Conservation (phyloP, 2,113 vertebrate species). For the Caloenas nicobarica region DNA sequence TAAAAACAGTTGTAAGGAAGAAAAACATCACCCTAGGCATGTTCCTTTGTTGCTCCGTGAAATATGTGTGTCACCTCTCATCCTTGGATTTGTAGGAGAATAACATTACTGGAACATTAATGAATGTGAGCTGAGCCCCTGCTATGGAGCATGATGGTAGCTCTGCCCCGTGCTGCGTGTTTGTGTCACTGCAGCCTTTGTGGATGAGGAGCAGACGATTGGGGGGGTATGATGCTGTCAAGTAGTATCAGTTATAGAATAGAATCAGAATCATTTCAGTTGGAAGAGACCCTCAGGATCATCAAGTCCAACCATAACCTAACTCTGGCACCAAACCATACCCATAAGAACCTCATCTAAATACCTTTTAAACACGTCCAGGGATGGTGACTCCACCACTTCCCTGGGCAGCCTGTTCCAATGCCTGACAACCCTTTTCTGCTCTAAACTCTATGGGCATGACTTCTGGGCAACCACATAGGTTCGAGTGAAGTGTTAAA, state of each 20-base stretch:
- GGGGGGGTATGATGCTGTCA: background rate
- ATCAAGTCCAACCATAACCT: no score
- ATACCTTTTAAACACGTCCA: no score
- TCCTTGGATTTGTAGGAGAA: background rate
- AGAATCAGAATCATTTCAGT: no score
- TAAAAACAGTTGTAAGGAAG: constrained; percentile 40
- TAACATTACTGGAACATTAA: background rate
- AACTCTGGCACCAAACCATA: no score
- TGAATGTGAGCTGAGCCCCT: background rate
- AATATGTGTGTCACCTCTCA: background rate
- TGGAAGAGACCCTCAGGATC: no score
- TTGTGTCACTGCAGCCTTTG: rapidly evolving
- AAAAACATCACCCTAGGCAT: constrained; percentile 13
- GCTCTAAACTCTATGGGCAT: background rate
- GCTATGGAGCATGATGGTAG: background rate
- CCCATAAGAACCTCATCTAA: no score
- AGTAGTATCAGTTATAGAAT: background rate
- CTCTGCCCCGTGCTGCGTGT: background rate
- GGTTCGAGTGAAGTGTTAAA: background rate
- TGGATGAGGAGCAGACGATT: background rate
- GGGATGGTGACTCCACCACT: no score
- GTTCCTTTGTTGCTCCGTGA: background rate
- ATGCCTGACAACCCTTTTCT: background rate
- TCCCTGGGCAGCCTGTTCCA: no score
- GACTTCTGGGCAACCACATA: background rate